Evolutionary conservation across 2,797 vertebrate species (phyloP).

Genomic region (Bucorvus abyssinicus): DNA sequence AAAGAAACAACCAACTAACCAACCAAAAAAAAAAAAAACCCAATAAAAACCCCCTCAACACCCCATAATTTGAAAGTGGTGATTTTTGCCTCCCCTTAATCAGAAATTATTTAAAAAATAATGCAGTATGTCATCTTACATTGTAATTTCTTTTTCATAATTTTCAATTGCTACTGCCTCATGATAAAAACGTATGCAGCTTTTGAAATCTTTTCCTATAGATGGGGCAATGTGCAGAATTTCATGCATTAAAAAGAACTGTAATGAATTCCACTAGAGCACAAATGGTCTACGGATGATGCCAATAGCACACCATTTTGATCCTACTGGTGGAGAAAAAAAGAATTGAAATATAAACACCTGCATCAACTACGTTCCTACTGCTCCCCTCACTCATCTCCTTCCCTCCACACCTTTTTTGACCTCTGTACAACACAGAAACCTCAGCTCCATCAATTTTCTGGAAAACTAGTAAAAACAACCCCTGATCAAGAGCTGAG

Average conservation of each 20-base stretch:
- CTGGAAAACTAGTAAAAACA: slow-evolving; percentile 56
- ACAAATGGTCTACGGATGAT: background rate
- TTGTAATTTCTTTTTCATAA: background rate
- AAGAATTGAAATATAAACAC: background rate
- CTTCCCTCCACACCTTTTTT: background rate
- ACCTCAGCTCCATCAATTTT: slow-evolving; percentile 39
- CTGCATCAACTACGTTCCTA: background rate
- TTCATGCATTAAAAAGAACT: background rate
- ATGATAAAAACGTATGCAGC: background rate
- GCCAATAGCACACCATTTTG: background rate
- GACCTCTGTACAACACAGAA: slow-evolving; percentile 40
- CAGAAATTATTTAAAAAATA: background rate
- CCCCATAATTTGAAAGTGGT: background rate
- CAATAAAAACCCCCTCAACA: fast-evolving
- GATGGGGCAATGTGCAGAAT: background rate
- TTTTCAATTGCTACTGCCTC: background rate
- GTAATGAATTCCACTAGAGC: background rate
- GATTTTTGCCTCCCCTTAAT: background rate
- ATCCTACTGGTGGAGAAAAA: background rate
- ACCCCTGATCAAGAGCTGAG: background rate
- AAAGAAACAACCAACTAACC: background rate
- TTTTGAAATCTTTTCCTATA: background rate
- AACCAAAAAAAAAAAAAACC: background rate
- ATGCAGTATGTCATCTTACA: background rate
- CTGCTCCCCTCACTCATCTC: background rate